phyloP scores from a whole-genome alignment of 2,797 vertebrate genomes.

The Sebastes iracundus region DNA sequence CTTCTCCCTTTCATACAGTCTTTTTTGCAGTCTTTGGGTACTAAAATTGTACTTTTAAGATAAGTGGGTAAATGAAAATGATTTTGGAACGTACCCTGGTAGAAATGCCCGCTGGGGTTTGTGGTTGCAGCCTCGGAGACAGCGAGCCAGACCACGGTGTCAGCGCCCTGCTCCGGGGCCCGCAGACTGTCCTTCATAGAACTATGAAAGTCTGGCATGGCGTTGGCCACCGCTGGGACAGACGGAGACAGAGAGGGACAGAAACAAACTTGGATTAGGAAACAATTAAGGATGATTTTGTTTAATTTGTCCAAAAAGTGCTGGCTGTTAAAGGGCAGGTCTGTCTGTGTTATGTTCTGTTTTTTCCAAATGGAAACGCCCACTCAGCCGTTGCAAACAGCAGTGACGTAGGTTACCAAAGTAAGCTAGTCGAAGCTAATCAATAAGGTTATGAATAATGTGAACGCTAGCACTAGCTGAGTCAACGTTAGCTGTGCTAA shows the following conservation, averaged over 20 bases:
- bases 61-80: background rate
- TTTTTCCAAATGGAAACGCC: too few species aligned
- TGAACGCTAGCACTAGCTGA: too few species aligned
- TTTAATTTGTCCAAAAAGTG: background rate
- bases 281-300: too few species aligned
- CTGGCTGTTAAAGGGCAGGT: background rate
- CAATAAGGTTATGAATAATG: too few species aligned
- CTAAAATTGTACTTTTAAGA: background rate
- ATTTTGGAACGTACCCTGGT: slow-evolving; percentile 72
- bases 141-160: slow-evolving; percentile 84
- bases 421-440: too few species aligned
- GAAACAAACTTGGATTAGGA: background rate
- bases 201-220: slow-evolving; percentile 85
- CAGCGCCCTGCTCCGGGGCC: slow-evolving; percentile 83
- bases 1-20: background rate
- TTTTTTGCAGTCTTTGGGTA: background rate
- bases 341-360: too few species aligned
- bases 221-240: slow-evolving; percentile 77
- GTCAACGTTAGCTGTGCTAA: too few species aligned
- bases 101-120: slow-evolving; percentile 81
- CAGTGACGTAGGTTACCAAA: too few species aligned
- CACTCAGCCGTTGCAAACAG: too few species aligned
- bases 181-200: slow-evolving; percentile 85
- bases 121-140: slow-evolving; percentile 73
- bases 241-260: background rate